Evolutionary conservation across 92 coral and sea anemone species (phyloP).

Genomic region (Bergia puertoricense): DNA sequence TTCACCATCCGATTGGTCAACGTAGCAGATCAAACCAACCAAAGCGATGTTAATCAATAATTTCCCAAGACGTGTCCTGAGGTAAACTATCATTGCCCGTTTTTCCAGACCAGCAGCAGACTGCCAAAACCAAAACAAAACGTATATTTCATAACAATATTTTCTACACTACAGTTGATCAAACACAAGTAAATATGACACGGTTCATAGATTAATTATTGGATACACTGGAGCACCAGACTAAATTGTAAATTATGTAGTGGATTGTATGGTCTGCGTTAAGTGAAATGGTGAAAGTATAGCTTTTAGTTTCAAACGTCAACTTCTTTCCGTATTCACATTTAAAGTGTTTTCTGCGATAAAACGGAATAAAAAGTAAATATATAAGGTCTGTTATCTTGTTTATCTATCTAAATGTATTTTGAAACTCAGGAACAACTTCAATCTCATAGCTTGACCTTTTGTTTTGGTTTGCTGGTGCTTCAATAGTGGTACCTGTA

Average conservation of each 20-base stretch:
- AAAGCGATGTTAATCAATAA: background rate
- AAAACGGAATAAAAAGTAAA: background rate
- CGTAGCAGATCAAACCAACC: background rate
- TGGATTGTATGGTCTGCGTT: background rate
- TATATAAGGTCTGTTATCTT: background rate
- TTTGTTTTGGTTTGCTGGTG: conserved; percentile 1
- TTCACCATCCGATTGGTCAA: background rate
- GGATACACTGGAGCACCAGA: background rate
- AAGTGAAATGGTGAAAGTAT: background rate
- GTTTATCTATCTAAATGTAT: background rate
- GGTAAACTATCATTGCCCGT: background rate
- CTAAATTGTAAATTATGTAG: conserved; percentile 5
- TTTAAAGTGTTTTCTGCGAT: background rate
- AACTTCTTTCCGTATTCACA: background rate
- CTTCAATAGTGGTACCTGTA: conserved; percentile 7
- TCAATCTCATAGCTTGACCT: background rate
- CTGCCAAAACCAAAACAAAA: background rate
- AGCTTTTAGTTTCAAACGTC: background rate
- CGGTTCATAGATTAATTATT: background rate
- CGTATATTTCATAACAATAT: background rate
- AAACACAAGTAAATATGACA: background rate
- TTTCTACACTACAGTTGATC: background rate
- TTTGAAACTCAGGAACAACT: background rate
- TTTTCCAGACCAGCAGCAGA: background rate
- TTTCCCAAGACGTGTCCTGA: background rate